Base-by-base conservation (phyloP, 2,888 invertebrate genomes). In the Tiphia femorata region DNA sequence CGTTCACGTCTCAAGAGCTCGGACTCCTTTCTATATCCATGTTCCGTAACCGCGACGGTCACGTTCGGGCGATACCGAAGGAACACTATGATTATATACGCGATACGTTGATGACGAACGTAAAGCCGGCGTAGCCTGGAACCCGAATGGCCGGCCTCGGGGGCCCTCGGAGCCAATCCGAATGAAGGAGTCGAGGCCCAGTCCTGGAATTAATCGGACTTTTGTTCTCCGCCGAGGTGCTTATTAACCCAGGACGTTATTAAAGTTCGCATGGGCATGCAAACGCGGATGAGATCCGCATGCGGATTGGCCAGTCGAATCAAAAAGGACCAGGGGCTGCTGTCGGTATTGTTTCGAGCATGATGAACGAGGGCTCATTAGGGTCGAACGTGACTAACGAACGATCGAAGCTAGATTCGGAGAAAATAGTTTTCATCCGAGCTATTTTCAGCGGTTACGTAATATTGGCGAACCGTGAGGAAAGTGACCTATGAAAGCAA, bases 11-110 rank as follows among this genome's bases (percentile, higher is more conserved):
- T n/a, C n/a, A n/a, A n/a, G n/a, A n/a, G n/a, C n/a, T n/a, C n/a
- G n/a, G n/a, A n/a, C n/a, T 41, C 6, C 17, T 25, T 16, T 46
- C 49, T 19, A n/a, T n/a, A n/a, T n/a, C n/a, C n/a, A 38, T 52
- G 56, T 52, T 44, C 54, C 33, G 53, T 61, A 42, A 50, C 42
- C 55, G n/a, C 25, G 57, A 57, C 66, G 64, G 81, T 81, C 82
- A 82, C 82, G 82, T 82, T 69, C 75, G 68, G 68, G 75, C 80
- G 76, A 81, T 80, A 77, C 71, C 67, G 72, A 67, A 66, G 72
- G 75, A 82, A 76, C 76, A 82, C 81, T 81, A 76, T 82, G 78
- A 82, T 81, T 82, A 82, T 73, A 58, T 62, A 30, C 33, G 42
- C 42, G 73, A 68, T 72, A 74, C 73, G 67, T 67, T 70, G 73